phyloP scores from a whole-genome alignment of 1,140 invertebrate species.

The Drosophila neocordata region DNA sequence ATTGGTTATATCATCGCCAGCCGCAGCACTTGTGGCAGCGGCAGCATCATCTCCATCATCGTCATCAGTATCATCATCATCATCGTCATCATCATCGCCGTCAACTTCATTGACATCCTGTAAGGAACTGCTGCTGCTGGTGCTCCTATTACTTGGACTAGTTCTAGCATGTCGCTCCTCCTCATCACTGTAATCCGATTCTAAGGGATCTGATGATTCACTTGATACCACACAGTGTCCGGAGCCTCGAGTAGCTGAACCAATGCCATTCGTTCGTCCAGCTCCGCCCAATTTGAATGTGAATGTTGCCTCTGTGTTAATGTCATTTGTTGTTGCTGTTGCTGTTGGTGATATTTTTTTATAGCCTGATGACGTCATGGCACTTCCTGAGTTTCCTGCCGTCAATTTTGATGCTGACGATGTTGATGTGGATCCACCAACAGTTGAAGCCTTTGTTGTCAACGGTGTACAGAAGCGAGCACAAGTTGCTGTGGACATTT shows the following conservation, averaged over 20 bases:
- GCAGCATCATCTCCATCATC: constrained; percentile 51
- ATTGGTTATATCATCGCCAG: constrained; percentile 60
- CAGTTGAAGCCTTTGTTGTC: constrained; percentile 25
- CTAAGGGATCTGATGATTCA: constrained; percentile 79
- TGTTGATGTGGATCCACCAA: constrained; percentile 36
- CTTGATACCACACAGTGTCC: constrained; percentile 63
- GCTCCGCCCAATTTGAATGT: constrained; percentile 68
- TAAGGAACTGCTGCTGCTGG: constrained; percentile 43
- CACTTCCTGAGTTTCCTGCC: constrained; percentile 57
- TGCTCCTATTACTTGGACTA: constrained; percentile 41
- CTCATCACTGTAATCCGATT: constrained; percentile 78
- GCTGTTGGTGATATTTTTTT: constrained; percentile 46
- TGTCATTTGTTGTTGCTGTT: constrained; percentile 43
- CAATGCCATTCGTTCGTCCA: constrained; percentile 24
- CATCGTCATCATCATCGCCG: constrained; percentile 46
- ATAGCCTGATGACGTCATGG: constrained; percentile 57
- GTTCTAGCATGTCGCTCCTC: constrained; percentile 33
- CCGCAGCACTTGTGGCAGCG: constrained; percentile 41
- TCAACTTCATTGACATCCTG: constrained; percentile 39
- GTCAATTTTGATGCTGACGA: constrained; percentile 64
- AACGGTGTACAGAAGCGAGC: constrained; percentile 66
- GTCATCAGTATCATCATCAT: constrained; percentile 53
- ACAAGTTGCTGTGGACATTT: constrained; percentile 70
- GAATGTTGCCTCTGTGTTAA: constrained; percentile 71
- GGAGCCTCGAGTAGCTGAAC: constrained; percentile 20